Conservation (phyloP, 2,888 invertebrate genomes). For the Lordiphosa fenestrarum region DNA sequence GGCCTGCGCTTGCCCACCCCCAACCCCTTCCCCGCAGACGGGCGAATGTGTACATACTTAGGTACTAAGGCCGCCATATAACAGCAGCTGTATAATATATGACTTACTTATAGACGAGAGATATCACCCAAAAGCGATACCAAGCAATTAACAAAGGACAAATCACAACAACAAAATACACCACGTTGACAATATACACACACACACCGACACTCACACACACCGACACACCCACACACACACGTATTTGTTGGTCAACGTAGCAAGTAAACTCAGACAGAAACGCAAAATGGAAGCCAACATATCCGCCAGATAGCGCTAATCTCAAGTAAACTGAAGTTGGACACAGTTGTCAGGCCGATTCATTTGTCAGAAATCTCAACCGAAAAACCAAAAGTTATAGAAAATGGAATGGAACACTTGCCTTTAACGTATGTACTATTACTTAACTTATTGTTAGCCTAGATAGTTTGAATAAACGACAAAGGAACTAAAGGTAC, state of each 20-base stretch:
- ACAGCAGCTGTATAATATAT: slow-evolving; percentile 57
- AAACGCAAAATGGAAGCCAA: slow-evolving; percentile 40
- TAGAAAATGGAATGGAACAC: slow-evolving; percentile 33
- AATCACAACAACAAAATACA: slow-evolving; percentile 57
- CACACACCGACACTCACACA: slow-evolving; percentile 19
- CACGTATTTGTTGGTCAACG: slow-evolving; percentile 14
- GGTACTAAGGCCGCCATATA: slow-evolving; percentile 39
- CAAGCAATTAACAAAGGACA: slow-evolving; percentile 65
- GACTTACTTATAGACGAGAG: slow-evolving; percentile 36
- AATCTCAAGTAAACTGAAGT: slow-evolving; percentile 9
- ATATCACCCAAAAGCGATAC: slow-evolving; percentile 38
- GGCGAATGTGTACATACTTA: slow-evolving; percentile 59
- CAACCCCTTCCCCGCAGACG: not conserved
- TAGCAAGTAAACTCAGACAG: slow-evolving; percentile 15
- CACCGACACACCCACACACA: slow-evolving; percentile 27
- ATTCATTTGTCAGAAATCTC: slow-evolving; percentile 20
- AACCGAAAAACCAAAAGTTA: slow-evolving; percentile 10
- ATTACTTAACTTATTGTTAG: slow-evolving; percentile 49
- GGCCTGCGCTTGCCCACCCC: slow-evolving; percentile 4
- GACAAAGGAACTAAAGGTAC: slow-evolving; percentile 37
- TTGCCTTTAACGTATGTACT: slow-evolving; percentile 56
- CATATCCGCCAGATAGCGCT: slow-evolving; percentile 47
- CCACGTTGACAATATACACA: slow-evolving; percentile 55
- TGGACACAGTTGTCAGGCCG: slow-evolving; percentile 5
- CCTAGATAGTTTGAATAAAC: slow-evolving; percentile 56